Evolutionary conservation across 2,113 vertebrate genomes (phyloP).

Genomic region (Columba janthina): DNA sequence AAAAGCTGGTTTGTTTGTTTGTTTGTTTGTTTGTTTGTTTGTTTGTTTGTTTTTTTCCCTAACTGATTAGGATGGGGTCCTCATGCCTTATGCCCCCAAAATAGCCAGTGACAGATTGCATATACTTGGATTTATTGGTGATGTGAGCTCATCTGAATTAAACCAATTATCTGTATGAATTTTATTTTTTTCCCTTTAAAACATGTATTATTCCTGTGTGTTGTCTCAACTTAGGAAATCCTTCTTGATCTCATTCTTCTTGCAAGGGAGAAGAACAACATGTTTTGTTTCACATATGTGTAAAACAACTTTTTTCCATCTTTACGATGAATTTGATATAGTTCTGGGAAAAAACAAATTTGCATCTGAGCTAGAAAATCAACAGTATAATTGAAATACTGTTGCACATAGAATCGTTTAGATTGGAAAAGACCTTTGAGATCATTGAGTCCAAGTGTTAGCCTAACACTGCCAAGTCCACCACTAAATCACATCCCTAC

Average conservation of each 20-base stretch:
- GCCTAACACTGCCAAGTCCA: too few relatives aligned
- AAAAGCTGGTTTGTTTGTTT: slow-evolving; percentile 54
- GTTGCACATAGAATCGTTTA: neutral
- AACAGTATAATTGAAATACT: neutral
- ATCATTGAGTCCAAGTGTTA: too few relatives aligned
- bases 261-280: neutral
- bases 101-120: slow-evolving; percentile 80
- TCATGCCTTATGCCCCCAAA: slow-evolving; percentile 57
- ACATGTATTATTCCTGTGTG: neutral
- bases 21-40: slow-evolving; percentile 25
- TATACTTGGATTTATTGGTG: slow-evolving; percentile 65
- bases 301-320: neutral
- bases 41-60: slow-evolving; percentile 16
- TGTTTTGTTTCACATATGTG: neutral
- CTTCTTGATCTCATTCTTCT: neutral
- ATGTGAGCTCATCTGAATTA: slow-evolving; percentile 77
- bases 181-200: neutral
- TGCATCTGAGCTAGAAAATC: neutral
- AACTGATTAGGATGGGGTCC: slow-evolving; percentile 13
- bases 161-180: slow-evolving; percentile 62
- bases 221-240: neutral
- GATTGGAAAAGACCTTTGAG: too few relatives aligned
- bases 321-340: neutral
- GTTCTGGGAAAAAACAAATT: neutral
- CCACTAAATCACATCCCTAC: too few relatives aligned